These are phyloP conservation scores for Napeogenes sylphis DNA, from an alignment of 2,888 invertebrate genomes.

Conservation along the genomic window DNA sequence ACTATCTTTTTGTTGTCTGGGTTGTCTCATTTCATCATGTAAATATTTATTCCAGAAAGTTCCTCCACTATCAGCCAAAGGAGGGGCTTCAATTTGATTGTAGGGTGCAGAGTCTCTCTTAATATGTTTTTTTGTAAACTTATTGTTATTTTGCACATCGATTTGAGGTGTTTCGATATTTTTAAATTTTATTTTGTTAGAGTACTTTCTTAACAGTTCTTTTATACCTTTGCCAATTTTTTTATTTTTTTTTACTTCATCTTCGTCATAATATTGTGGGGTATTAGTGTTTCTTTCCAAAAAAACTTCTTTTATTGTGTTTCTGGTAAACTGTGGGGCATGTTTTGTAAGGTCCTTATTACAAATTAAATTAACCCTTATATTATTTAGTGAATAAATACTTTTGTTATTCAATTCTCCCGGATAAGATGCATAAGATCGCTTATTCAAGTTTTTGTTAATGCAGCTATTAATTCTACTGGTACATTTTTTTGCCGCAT, in stretches of 20 bases:
- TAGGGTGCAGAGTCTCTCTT: slow-evolving; percentile 30
- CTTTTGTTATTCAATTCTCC: slow-evolving; percentile 23
- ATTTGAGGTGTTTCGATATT: slow-evolving; percentile 32
- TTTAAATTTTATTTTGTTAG: slow-evolving; percentile 31
- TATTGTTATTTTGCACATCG: slow-evolving; percentile 20
- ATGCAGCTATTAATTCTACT: slow-evolving; percentile 34
- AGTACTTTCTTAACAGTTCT: slow-evolving; percentile 33
- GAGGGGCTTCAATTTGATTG: slow-evolving; percentile 37
- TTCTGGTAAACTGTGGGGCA: slow-evolving; percentile 9
- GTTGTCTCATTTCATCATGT: slow-evolving; percentile 31
- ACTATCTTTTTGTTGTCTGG: slow-evolving; percentile 16
- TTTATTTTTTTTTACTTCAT: slow-evolving; percentile 20
- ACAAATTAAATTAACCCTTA: slow-evolving; percentile 60
- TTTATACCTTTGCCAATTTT: slow-evolving; percentile 35
- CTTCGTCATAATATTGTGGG: slow-evolving; percentile 24
- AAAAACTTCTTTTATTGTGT: slow-evolving; percentile 5
- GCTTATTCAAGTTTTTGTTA: slow-evolving; percentile 24
- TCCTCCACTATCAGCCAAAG: slow-evolving; percentile 43
- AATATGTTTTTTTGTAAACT: slow-evolving; percentile 18
- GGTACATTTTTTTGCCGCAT: slow-evolving; percentile 36
- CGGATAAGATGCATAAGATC: slow-evolving; percentile 14
- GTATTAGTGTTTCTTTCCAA: slow-evolving; percentile 11
- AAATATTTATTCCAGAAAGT: slow-evolving; percentile 47
- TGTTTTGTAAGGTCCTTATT: slow-evolving; percentile 34
- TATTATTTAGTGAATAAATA: slow-evolving; percentile 54